Evolutionary conservation across 2,797 vertebrate species (phyloP).

Genomic region (Meda fulgida): DNA sequence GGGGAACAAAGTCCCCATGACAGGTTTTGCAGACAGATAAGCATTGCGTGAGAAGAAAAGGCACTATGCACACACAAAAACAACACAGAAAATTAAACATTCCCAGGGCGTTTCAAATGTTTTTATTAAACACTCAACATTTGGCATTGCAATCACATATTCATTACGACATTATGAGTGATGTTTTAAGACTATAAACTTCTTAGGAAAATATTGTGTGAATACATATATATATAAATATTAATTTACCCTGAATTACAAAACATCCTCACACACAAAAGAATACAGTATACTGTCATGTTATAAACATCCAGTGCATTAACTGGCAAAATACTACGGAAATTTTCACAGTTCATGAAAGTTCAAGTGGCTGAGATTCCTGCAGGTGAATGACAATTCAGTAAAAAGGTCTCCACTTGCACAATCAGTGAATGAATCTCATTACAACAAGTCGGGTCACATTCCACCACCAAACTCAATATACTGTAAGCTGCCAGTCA

Average conservation of each 20-base stretch:
- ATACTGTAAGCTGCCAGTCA: not conserved
- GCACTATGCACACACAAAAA: not conserved
- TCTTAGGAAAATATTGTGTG: not conserved
- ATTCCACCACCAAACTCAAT: not conserved
- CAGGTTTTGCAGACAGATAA: not conserved
- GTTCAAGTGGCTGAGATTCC: not conserved
- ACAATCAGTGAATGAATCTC: not conserved
- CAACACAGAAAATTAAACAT: conserved; percentile 20
- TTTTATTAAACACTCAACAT: conserved; percentile 47
- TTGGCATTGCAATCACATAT: not conserved
- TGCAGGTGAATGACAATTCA: not conserved
- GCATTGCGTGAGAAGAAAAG: not conserved
- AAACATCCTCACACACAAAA: not conserved
- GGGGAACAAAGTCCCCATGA: conserved; percentile 33
- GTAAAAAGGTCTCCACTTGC: not conserved
- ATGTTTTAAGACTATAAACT: not conserved
- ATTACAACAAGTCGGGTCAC: not conserved
- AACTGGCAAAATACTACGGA: not conserved
- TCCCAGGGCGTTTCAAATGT: not conserved
- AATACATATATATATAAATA: no score
- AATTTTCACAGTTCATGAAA: not conserved
- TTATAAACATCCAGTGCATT: not conserved
- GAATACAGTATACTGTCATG: not conserved
- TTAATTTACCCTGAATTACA: not conserved
- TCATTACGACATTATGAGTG: not conserved